Conservation (phyloP, 1,140 invertebrate species). For the Melitaea cinxia region DNA sequence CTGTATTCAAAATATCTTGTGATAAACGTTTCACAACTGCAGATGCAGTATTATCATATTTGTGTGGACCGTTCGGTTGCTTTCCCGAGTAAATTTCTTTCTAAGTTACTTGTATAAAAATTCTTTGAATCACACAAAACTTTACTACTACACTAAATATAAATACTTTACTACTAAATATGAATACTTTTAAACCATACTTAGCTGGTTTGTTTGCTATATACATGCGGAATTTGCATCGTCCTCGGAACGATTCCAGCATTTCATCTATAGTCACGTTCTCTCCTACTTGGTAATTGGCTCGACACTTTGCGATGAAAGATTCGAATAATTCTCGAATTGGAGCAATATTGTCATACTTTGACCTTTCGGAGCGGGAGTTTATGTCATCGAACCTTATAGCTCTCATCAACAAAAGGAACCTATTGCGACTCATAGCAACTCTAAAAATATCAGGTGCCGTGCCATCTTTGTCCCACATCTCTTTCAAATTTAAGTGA, state of each 20-base stretch:
- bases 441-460: conserved; percentile 47
- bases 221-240: conserved; percentile 41
- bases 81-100: conserved; percentile 48
- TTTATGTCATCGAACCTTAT: conserved; percentile 53
- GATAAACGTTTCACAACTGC: conserved; percentile 36
- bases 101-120: conserved; percentile 45
- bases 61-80: conserved; percentile 31
- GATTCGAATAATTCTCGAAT: conserved; percentile 52
- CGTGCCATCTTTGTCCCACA: conserved; percentile 53
- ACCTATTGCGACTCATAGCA: conserved; percentile 45
- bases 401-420: conserved; percentile 47
- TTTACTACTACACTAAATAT: no score
- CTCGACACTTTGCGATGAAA: conserved; percentile 50
- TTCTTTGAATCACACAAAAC: conserved; percentile 51
- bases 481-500: conserved; percentile 48
- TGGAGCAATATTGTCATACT: conserved; percentile 54
- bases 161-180: no score
- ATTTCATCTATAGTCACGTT: conserved; percentile 63
- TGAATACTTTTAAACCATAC: conserved; percentile 76
- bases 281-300: conserved; percentile 35
- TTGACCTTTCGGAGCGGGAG: conserved; percentile 41
- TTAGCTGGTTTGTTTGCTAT: conserved; percentile 78
- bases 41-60: conserved; percentile 29
- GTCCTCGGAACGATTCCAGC: conserved; percentile 54
- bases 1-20: conserved; percentile 39